These are phyloP conservation scores for Dynastes maya DNA, from an alignment of 2,888 invertebrate genomes.

Conservation along the genomic window DNA sequence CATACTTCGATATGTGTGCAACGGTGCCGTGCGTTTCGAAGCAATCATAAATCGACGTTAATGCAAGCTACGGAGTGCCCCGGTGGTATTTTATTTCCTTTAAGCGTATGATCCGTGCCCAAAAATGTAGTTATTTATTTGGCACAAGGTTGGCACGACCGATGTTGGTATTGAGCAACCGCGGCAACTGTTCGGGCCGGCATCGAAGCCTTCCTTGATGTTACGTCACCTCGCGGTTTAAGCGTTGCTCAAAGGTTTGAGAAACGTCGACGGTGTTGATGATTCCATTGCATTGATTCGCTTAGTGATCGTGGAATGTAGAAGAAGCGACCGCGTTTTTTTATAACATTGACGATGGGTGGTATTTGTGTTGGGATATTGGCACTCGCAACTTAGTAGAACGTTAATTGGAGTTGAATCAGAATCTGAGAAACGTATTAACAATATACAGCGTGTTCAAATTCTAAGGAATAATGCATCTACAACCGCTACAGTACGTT, in stretches of 20 bases:
- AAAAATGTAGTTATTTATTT: constrained; percentile 58
- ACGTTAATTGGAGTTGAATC: too few species aligned
- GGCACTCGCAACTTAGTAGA: not conserved
- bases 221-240: constrained; percentile 43
- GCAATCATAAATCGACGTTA: constrained; percentile 25
- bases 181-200: constrained; percentile 34
- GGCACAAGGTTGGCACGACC: constrained; percentile 62
- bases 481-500: too few species aligned
- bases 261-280: not conserved
- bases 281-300: constrained; percentile 19
- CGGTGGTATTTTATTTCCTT: constrained; percentile 44
- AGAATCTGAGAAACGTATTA: too few species aligned
- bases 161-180: constrained; percentile 45
- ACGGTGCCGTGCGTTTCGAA: not conserved
- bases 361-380: too few species aligned
- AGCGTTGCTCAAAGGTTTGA: constrained; percentile 15
- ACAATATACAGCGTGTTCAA: too few species aligned
- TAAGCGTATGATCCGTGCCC: constrained; percentile 46
- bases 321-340: not conserved
- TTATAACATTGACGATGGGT: too few species aligned
- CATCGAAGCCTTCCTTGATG: constrained; percentile 51
- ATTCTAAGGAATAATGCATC: too few species aligned
- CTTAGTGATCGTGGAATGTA: not conserved
- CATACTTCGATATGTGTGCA: not conserved
- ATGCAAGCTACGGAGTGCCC: constrained; percentile 28